A percentile compares a stretch with the other conserved stretches of the same genome.
phyloP scores from a whole-genome alignment of 2,797 vertebrate species.

The Salarias fasciatus region DNA sequence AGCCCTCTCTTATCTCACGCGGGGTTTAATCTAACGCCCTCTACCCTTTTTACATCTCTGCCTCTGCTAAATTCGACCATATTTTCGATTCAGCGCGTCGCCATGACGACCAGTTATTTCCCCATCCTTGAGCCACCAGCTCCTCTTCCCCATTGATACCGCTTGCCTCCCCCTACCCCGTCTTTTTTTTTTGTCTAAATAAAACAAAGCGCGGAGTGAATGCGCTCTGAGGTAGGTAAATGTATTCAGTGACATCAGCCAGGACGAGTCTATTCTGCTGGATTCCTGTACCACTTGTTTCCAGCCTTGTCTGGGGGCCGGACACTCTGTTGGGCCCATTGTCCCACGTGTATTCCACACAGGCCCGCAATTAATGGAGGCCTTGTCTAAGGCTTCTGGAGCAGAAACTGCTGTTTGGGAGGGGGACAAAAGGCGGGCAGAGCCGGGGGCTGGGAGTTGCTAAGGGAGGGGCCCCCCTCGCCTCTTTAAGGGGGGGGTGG shows the following conservation, averaged over 20 bases:
- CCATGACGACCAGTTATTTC: slow-evolving; percentile 84
- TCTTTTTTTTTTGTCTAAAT: slow-evolving; percentile 78
- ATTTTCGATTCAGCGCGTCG: slow-evolving; percentile 78
- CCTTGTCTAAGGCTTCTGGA: slow-evolving; percentile 92
- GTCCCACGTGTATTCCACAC: slow-evolving; percentile 89
- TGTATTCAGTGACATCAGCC: slow-evolving; percentile 97
- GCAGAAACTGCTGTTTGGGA: slow-evolving; percentile 92
- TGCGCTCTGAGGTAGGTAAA: slow-evolving; percentile 97
- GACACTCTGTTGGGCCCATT: slow-evolving; percentile 91
- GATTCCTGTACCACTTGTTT: slow-evolving; percentile 95
- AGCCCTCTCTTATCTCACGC: slow-evolving; percentile 71
- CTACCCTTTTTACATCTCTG: slow-evolving; percentile 77
- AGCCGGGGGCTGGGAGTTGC: slow-evolving; percentile 79
- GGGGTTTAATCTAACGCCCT: slow-evolving; percentile 80
- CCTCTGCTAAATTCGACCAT: slow-evolving; percentile 77
- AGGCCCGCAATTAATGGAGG: slow-evolving; percentile 94
- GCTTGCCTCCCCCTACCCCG: slow-evolving; percentile 76
- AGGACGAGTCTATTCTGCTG: slow-evolving; percentile 93
- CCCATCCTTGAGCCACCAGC: slow-evolving; percentile 72
- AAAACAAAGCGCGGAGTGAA: slow-evolving; percentile 88
- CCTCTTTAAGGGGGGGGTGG: slow-evolving; percentile 70
- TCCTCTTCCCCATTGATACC: slow-evolving; percentile 72
- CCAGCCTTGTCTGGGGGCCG: slow-evolving; percentile 94
- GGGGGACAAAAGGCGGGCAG: slow-evolving; percentile 76
- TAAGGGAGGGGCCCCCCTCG: slow-evolving; percentile 80